Evolutionary conservation across 2,113 vertebrate genomes (phyloP), one percentile per base, ranked within the genome.

Genomic region (Emydocephalus ijimae): DNA sequence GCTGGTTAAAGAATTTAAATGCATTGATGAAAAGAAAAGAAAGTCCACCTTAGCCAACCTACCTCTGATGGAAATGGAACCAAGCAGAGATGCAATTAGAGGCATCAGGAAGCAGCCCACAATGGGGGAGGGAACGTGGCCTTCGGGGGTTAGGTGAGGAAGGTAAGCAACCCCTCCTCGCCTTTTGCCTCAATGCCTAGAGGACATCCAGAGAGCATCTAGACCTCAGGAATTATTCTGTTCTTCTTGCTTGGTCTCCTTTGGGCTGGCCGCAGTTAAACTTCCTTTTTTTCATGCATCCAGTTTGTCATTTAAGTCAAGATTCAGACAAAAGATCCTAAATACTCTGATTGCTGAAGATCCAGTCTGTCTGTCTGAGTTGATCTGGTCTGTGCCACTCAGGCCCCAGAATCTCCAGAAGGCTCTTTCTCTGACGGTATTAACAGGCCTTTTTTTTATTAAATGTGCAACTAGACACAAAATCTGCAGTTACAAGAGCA

Each of bases 41-140:
- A 81, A 9, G 74, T 8, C n/a, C 69, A 39, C 15, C 34, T 81
- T 39, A 81, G 74, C 74, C 39, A 81, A 43, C 74, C 2, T 21
- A 43, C 34, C 74, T 43, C 74, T 43, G 34, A 43, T 21, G 74
- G 15, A 43, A 4, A 18, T 81, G 34, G 18, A 20, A 34, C 15
- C 69, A 39, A 20, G n/a, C 69, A 81, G 34, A 81, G n/a, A 18
- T 39, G 34, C 34, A 20, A 21, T 9, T 21, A 9, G 18, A 43
- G 34, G 34, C 39, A 21, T 1, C 74, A 81, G 34, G 21, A 81
- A 39, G 34, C 74, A 34, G n/a, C 69, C 69, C n/a, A 39, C 5
- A 0, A 39, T 18, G 15, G 69, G 39, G n/a, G 18, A 24, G 21
- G 9, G 56, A 5, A 29, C 2, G 0, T 8, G n/a, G 6, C 1